A percentile compares a stretch with the other conserved stretches of the same genome.
phyloP scores from a whole-genome alignment of 2,888 invertebrate species.

The Alitta virens region DNA sequence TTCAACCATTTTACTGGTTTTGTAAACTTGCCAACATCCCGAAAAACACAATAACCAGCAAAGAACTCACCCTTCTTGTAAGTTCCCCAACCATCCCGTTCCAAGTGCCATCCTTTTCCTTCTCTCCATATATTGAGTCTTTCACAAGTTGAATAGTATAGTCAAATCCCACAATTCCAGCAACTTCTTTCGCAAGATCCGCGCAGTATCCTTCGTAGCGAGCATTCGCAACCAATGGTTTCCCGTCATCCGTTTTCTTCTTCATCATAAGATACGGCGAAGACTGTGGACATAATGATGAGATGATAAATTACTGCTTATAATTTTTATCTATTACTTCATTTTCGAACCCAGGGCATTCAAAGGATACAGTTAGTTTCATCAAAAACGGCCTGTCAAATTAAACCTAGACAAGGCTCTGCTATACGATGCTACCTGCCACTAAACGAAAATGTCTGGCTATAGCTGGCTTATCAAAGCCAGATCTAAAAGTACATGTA shows the following conservation, averaged over 20 bases:
- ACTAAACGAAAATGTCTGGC: no score
- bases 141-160: constrained; percentile 38
- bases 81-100: constrained; percentile 56
- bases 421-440: no score
- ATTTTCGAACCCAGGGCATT: no score
- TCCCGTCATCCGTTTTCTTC: constrained; percentile 36
- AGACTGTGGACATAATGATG: constrained; percentile 36
- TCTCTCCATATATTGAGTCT: constrained; percentile 31
- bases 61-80: constrained; percentile 23
- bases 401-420: no score
- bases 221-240: constrained; percentile 76
- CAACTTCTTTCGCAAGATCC: constrained; percentile 55
- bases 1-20: no score
- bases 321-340: no score
- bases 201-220: constrained; percentile 63
- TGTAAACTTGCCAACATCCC: no score
- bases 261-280: constrained; percentile 46
- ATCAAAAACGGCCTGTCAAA: no score
- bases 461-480: no score
- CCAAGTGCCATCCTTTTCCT: constrained; percentile 44
- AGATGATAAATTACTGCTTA: neutral
- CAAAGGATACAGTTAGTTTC: no score
- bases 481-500: no score
- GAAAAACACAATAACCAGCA: no score
- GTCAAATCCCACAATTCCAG: constrained; percentile 51